Base-by-base conservation (phyloP, 2,797 vertebrate genomes). In the Nasua narica region DNA sequence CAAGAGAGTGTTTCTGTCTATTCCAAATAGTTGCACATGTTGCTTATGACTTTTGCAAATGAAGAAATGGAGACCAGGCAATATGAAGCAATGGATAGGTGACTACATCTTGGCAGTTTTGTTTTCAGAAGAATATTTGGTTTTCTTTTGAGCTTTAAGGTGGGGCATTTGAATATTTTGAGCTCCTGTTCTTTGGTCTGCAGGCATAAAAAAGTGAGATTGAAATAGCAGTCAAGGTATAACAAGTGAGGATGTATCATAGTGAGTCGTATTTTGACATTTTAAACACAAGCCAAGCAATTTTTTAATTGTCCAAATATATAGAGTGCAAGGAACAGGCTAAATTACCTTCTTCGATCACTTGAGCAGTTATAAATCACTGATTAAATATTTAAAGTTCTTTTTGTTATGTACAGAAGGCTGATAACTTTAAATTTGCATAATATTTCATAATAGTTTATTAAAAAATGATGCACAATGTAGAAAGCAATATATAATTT, bases 351-450 rank as follows among this genome's bases (percentile, higher is more conserved):
- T 95, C 89, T 90, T 94, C 13, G 12, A 96, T 94, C 70, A 85
- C 40, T 79, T 90, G 16, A 96, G 77, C 78, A 95, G 67, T 96
- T 90, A 96, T 93, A 95, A 84, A 97, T 98, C 65, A 94, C 62
- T 77, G 65, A 62, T 90, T 93, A 93, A 90, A 72, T 56, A 90
- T 81, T 83, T 90, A 81, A 87, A 95, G 67, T 72, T 48, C 54
- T 56, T 95, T 95, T 79, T 94, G 70, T 97, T 95, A 74, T 82
- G 96, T 97, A 96, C 35, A 79, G 92, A 91, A 97, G 43, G 50
- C 29, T 52, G 50, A 48, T 82, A 94, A 92, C 72, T 96, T 97
- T 96, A 90, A 91, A 95, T 96, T 97, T 95, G 70, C 56, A 79
- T 96, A 92, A 62, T 60, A 86, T 77, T 60, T 94, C 58, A 90